Evolutionary conservation across 2,113 vertebrate species (phyloP).

Genomic region (Oostethus manadensis): DNA sequence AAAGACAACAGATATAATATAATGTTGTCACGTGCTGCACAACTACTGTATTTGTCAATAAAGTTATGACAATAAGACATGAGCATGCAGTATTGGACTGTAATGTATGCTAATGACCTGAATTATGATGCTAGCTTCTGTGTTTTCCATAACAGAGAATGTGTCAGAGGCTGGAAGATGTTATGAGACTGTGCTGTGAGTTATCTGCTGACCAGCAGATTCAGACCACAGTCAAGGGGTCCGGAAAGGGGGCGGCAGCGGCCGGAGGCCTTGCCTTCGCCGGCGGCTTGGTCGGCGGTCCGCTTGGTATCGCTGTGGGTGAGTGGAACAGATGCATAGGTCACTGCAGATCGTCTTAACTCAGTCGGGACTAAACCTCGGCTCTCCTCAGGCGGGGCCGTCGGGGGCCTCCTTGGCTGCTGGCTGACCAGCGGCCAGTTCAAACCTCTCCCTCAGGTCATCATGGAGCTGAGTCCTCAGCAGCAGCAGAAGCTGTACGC

Average conservation of each 20-base stretch:
- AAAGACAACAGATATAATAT: too few relatives aligned
- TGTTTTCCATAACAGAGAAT: constrained; percentile 57
- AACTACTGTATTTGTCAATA: too few relatives aligned
- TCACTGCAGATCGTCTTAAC: background rate
- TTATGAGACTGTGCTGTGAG: constrained; percentile 80
- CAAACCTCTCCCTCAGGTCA: constrained; percentile 83
- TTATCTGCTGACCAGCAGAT: constrained; percentile 76
- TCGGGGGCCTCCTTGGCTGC: constrained; percentile 84
- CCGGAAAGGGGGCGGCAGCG: constrained; percentile 75
- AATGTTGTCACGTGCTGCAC: too few relatives aligned
- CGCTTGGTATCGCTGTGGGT: constrained; percentile 83
- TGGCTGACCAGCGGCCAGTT: constrained; percentile 83
- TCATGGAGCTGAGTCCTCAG: constrained; percentile 78
- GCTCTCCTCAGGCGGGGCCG: constrained; percentile 76
- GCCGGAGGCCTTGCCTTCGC: constrained; percentile 77
- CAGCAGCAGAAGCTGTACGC: constrained; percentile 78
- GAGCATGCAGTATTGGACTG: too few relatives aligned
- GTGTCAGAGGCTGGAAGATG: constrained; percentile 65
- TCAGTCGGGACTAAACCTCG: background rate
- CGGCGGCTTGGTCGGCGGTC: constrained; percentile 82
- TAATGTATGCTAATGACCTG: too few relatives aligned
- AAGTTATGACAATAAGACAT: too few relatives aligned
- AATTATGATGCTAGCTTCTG: background rate
- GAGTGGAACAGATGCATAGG: constrained; percentile 36
- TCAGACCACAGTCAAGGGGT: constrained; percentile 75